Evolutionary conservation across 2,797 vertebrate genomes (phyloP), one percentile per base, ranked within the genome.

Genomic region (Liasis olivaceus): DNA sequence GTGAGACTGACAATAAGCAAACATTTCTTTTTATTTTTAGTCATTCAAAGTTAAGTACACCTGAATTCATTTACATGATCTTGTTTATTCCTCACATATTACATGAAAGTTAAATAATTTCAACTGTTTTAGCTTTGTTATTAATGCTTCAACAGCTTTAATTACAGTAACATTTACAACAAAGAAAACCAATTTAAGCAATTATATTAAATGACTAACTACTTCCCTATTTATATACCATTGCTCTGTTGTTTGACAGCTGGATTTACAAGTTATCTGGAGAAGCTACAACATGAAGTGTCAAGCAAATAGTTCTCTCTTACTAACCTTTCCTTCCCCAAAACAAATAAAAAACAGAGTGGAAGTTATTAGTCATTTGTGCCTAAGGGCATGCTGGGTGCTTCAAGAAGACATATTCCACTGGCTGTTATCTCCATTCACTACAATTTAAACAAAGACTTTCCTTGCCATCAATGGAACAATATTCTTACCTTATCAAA

Each of bases 21-120:
- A 47, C 24, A 54, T 54, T 54, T 42, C 20, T 58, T 56, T 15
- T 4, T 36, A 42, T 17, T 5, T 54, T 28, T 54, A 47, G 26
- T 15, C 7, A 95, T 11, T 66, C 47, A 90, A 95, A 85, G 28
- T 92, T 85, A 92, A 22, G 17, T 6, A 62, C 42, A 89, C 58
- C 88, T 85, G 88, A 0, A 91, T 5, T 4, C 54, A 56, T 89
- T 62, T 12, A 85, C 24, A 87, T 42, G 66, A 93, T 90, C 17
- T 94, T 31, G 47, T 66, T 1, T 77, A 15, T 26, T 0, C 31
- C 8, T 36, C 58, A 42, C 89, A 93, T 26, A 69, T 69, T 91
- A 64, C 54, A 87, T 14, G 36, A 24, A 62, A 60, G 56, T 60
- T 42, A 86, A 22, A 56, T 66, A 85, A 56, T 62, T 85, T 20